Conservation (phyloP, 2,888 invertebrate species). For the Notodonta ziczac region DNA sequence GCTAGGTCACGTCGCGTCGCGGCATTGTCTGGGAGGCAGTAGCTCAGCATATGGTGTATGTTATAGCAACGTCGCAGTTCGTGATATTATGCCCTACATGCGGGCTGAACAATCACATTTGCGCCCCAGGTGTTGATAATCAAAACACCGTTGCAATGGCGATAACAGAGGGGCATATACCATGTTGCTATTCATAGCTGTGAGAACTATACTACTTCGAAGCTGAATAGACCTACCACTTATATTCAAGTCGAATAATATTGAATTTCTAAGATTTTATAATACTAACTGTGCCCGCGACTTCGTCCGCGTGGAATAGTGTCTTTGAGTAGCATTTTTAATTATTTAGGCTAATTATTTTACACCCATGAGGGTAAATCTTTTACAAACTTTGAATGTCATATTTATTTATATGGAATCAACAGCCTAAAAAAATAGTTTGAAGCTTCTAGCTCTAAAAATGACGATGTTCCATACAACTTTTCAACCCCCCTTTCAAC, state of each 20-base stretch:
- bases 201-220: constrained; percentile 5
- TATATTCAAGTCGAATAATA: neutral
- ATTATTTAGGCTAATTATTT: too few species aligned
- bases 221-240: neutral
- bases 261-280: neutral
- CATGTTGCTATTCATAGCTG: constrained; percentile 40
- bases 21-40: constrained; percentile 38
- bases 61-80: constrained; percentile 55
- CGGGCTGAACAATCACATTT: constrained; percentile 55
- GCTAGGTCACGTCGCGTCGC: constrained; percentile 51
- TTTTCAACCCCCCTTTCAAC: too few species aligned
- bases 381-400: too few species aligned
- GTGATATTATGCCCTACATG: constrained; percentile 52
- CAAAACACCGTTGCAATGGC: constrained; percentile 49
- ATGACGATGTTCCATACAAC: too few species aligned
- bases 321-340: too few species aligned
- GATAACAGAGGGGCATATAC: constrained; percentile 42
- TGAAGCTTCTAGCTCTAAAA: too few species aligned
- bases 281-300: too few species aligned
- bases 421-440: too few species aligned
- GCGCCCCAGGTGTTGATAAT: constrained; percentile 64
- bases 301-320: too few species aligned
- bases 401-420: too few species aligned
- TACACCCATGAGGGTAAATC: too few species aligned
- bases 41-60: constrained; percentile 36